Evolutionary conservation across 2,113 vertebrate genomes (phyloP).

Genomic region (Corvus cornix): DNA sequence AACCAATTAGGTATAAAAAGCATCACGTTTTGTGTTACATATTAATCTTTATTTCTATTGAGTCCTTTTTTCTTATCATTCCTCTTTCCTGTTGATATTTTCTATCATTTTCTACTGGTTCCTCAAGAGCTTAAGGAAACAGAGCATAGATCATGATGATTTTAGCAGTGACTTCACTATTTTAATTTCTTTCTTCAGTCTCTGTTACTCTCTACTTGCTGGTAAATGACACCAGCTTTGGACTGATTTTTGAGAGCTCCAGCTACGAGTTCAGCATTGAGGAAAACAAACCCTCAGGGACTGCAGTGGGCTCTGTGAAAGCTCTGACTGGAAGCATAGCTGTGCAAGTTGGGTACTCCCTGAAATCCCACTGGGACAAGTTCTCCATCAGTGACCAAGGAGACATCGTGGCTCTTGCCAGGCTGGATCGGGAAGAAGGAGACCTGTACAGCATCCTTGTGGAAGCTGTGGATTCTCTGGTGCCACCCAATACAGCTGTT

Average conservation of each 20-base stretch:
- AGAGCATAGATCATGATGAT: neutral
- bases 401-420: slow-evolving; percentile 15
- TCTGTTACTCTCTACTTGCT: slow-evolving; percentile 67
- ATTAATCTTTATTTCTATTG: neutral
- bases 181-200: slow-evolving; percentile 46
- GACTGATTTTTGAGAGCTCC: slow-evolving; percentile 65
- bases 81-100: neutral
- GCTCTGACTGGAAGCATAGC: slow-evolving; percentile 59
- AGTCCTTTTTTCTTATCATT: neutral
- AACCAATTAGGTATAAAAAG: neutral
- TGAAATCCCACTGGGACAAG: slow-evolving; percentile 65
- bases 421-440: slow-evolving; percentile 71
- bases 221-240: slow-evolving; percentile 17
- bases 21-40: rapidly evolving
- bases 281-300: slow-evolving; percentile 56
- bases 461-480: slow-evolving; percentile 72
- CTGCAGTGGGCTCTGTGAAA: slow-evolving; percentile 65
- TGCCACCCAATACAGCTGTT: slow-evolving; percentile 69
- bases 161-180: neutral
- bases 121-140: neutral
- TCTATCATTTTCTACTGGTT: neutral
- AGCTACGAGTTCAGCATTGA: slow-evolving; percentile 74
- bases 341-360: slow-evolving; percentile 54
- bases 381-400: slow-evolving; percentile 73
- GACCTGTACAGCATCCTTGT: slow-evolving; percentile 73